A percentile compares a stretch with the other conserved stretches of the same genome.
These are phyloP conservation scores for Hemaris fuciformis DNA, from an alignment of 2,888 invertebrate species.

Conservation along the genomic window DNA sequence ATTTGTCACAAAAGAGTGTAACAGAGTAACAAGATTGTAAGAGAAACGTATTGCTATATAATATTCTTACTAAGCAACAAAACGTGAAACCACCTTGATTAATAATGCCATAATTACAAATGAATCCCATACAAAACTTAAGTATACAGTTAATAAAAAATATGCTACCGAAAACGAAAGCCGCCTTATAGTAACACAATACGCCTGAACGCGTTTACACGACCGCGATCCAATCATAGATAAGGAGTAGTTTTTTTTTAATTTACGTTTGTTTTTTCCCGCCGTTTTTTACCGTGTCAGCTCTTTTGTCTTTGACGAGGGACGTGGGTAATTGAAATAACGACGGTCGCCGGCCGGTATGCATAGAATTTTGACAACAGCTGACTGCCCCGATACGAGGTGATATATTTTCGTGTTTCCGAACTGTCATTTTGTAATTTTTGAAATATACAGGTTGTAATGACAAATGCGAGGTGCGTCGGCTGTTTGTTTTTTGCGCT, in stretches of 20 bases:
- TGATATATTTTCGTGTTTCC: constrained; percentile 28
- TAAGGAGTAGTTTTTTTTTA: constrained; percentile 64
- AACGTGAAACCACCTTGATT: background rate
- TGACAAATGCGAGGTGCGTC: constrained; percentile 5
- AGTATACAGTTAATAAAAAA: constrained; percentile 27
- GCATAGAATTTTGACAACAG: constrained; percentile 76
- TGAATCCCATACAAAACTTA: constrained; percentile 29
- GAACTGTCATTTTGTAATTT: constrained; percentile 15
- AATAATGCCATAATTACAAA: constrained; percentile 14
- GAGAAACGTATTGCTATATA: too few relatives aligned
- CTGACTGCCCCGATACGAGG: constrained; percentile 49
- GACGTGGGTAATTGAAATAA: constrained; percentile 78
- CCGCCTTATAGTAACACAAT: constrained; percentile 65
- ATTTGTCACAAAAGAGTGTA: too few relatives aligned
- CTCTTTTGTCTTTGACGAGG: constrained; percentile 80
- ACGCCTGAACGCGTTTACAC: constrained; percentile 75
- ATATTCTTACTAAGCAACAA: background rate
- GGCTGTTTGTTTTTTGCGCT: background rate
- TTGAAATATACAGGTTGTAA: constrained; percentile 6
- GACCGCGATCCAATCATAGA: constrained; percentile 81
- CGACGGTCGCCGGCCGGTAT: constrained; percentile 71
- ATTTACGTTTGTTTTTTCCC: constrained; percentile 52
- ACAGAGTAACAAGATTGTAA: too few relatives aligned
- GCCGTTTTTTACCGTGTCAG: constrained; percentile 61
- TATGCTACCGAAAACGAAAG: constrained; percentile 71